phyloP scores from a whole-genome alignment of 1,140 invertebrate genomes.

The Calliphora vicina region DNA sequence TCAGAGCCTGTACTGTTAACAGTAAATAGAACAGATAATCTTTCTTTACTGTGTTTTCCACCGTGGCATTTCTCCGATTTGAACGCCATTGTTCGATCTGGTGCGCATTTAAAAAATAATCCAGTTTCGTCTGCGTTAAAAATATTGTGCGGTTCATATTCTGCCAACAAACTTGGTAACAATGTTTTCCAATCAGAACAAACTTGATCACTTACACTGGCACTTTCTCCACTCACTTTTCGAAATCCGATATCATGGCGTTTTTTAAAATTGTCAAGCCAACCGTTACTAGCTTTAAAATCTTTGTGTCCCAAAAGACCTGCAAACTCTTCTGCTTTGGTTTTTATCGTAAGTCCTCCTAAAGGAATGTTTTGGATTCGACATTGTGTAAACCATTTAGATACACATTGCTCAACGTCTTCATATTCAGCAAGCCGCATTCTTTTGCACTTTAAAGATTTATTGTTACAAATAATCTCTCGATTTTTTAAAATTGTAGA shows the following conservation, averaged over 20 bases:
- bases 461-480: too few species aligned
- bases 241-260: neutral
- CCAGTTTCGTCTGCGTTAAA: neutral
- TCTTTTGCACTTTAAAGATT: too few species aligned
- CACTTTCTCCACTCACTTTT: too few species aligned
- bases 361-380: too few species aligned
- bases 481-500: too few species aligned
- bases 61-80: neutral
- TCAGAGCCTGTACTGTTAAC: too few species aligned
- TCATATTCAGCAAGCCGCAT: too few species aligned
- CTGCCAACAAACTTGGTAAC: neutral
- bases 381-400: too few species aligned
- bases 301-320: too few species aligned
- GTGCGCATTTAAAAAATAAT: neutral
- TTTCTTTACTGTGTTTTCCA: neutral
- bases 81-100: neutral
- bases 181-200: neutral
- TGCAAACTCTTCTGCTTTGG: neutral
- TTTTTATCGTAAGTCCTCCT: too few species aligned
- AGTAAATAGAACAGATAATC: neutral
- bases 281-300: neutral
- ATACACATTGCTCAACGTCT: too few species aligned
- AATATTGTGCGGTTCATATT: neutral
- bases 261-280: neutral
- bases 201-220: neutral